Evolutionary conservation across 2,888 invertebrate genomes (phyloP).

Genomic region (Trypoxylon attenuatum): DNA sequence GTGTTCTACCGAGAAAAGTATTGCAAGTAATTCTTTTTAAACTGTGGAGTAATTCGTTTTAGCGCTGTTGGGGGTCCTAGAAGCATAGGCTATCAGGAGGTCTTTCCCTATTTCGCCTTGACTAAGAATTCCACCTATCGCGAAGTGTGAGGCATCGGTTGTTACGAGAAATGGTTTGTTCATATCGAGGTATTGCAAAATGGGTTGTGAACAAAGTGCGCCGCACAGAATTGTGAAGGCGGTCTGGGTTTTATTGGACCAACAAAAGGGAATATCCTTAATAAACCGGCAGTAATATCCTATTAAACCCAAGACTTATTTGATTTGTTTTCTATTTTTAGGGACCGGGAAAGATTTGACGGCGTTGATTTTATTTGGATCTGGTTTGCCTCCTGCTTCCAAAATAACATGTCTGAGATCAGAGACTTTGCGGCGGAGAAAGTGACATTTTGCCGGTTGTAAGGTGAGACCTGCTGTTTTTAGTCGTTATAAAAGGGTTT

Average conservation of each 20-base stretch:
- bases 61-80: conserved; percentile 53
- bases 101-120: conserved; percentile 57
- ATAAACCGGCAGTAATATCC: background rate
- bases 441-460: background rate
- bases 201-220: conserved; percentile 40
- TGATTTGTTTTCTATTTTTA: background rate
- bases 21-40: conserved; percentile 60
- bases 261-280: background rate
- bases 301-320: background rate
- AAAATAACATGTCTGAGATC: no score
- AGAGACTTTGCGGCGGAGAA: background rate
- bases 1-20: conserved; percentile 13
- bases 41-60: conserved; percentile 61
- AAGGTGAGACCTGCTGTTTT: background rate
- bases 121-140: conserved; percentile 58
- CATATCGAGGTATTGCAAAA: conserved; percentile 68
- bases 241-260: background rate
- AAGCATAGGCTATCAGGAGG: conserved; percentile 60
- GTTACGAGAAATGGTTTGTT: conserved; percentile 57
- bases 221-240: conserved; percentile 38
- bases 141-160: conserved; percentile 61
- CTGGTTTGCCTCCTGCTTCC: no score
- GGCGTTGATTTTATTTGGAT: no score
- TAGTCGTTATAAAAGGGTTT: background rate
- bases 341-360: background rate